Evolutionary conservation across 2,113 vertebrate genomes (phyloP), one percentile per base, ranked within the genome.

Genomic region (Elephantulus edwardii): DNA sequence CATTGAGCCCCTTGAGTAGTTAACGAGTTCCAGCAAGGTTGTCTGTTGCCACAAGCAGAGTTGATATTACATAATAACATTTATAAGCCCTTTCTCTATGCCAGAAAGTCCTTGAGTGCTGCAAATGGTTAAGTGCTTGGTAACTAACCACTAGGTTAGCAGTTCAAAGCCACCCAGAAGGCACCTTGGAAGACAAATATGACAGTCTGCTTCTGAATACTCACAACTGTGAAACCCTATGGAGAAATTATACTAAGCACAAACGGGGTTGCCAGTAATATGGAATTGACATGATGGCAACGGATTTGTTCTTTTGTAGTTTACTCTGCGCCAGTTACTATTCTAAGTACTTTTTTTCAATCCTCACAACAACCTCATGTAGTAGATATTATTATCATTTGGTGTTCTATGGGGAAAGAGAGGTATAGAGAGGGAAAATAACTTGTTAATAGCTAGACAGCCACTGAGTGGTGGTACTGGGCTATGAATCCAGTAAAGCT

Each of bases 401-500:
- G 4, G 11, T 20, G 33, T 52, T 64, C 78, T 78, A 60, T 58
- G 66, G 58, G 42, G n/a, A 83, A 68, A 26, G 8, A 64, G 76
- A 72, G 17, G 40, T 40, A 44, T 17, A 79, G 66, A 60, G 38
- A 72, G 14, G 33, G 28, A 64, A 64, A 75, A 70, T 44, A 71
- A 68, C 19, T 83, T n/a, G 11, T 33, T 13, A 50, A 62, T 81
- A 6, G 14, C 68, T 72, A 90, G 68, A 79, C 6, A 71, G 75
- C 28, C 44, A 50, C 38, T 40, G 16, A 94, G 35, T 30, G 10
- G 54, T 38, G 42, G n/a, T n/a, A 20, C 28, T 76, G 38, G 75
- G 50, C 66, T 86, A 72, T 86, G 71, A 94, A 83, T 38, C 50
- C n/a, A 50, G 46, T 52, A 7, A 62, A 19, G 80, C 66, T 89